These are phyloP conservation scores for Polia nebulosa DNA, from an alignment of 2,888 invertebrate genomes.

Conservation along the genomic window DNA sequence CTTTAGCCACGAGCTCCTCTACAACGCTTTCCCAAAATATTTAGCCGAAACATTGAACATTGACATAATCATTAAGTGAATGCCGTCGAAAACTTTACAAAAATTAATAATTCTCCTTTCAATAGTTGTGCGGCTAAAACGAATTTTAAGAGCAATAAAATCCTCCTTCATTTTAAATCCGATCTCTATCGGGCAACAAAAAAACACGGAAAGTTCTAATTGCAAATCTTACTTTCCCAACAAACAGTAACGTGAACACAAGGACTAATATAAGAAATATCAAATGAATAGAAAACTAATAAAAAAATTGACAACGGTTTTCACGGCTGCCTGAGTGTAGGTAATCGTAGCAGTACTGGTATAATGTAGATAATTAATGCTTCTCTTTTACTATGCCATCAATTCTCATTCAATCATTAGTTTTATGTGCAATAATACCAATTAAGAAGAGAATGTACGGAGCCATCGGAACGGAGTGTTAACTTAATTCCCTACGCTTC, in stretches of 20 bases:
- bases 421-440: slow-evolving; percentile 6
- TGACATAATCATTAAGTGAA: not conserved
- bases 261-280: not conserved
- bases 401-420: not conserved
- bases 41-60: not conserved
- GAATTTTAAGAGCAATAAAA: not conserved
- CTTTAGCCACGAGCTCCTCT: too few relatives aligned
- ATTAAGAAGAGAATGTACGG: not conserved
- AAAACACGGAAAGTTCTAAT: not conserved
- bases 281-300: not conserved
- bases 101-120: not conserved
- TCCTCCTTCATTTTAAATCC: not conserved
- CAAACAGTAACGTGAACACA: not conserved
- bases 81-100: not conserved
- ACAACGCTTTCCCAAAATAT: not conserved
- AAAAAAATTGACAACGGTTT: not conserved
- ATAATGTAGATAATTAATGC: not conserved
- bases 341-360: not conserved
- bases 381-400: not conserved
- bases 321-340: not conserved
- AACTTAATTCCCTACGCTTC: not conserved
- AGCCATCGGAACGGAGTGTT: not conserved
- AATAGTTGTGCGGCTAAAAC: too few relatives aligned
- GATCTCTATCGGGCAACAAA: not conserved
- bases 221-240: not conserved